These are phyloP conservation scores for chimpanzee (Pan troglodytes) DNA, from an alignment of 2,113 vertebrate genomes.

Conservation along the genomic window DNA sequence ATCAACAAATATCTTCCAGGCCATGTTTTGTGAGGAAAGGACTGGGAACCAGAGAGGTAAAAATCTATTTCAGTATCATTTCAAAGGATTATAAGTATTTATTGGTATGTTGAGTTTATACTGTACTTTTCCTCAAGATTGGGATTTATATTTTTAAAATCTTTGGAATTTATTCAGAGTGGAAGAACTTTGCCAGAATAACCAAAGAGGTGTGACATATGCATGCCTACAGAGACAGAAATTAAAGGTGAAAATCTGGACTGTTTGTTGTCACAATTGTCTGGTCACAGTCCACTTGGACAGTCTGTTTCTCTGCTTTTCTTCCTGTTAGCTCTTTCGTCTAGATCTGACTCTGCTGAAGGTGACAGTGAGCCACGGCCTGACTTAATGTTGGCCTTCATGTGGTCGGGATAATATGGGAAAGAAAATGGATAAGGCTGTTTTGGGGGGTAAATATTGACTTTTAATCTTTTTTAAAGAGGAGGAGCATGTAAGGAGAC, in stretches of 20 bases:
- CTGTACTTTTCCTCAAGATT: background rate
- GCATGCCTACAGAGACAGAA: rapidly evolving
- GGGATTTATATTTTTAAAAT: background rate
- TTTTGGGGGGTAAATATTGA: background rate
- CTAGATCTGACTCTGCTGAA: no score
- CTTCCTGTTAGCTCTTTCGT: background rate
- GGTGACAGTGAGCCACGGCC: background rate
- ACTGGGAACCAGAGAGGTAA: background rate
- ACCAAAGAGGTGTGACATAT: rapidly evolving
- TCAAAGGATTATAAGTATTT: no score
- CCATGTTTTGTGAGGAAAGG: background rate
- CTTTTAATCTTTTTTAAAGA: background rate
- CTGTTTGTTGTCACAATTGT: rapidly evolving
- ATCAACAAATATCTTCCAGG: background rate
- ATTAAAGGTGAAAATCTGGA: rapidly evolving
- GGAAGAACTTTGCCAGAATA: background rate
- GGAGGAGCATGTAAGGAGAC: background rate
- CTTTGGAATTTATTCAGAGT: background rate
- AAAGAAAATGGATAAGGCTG: no score
- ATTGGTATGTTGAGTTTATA: background rate
- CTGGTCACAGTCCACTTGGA: no score
- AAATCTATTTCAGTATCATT: background rate
- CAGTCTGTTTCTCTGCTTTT: background rate
- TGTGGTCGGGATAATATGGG: no score
- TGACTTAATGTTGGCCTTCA: background rate